Conservation (phyloP, 2,113 vertebrate genomes). For the cattle (Bos taurus) region ARS-UCD2.0 NC_037334.1:6000001-6000500, state of each 20-base stretch:
- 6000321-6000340: not conserved
- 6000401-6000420: not conserved
- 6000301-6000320: not conserved
- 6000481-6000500: not conserved
- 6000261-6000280: not conserved
- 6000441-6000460: not conserved
- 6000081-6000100: not conserved
- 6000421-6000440: not conserved
- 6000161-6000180: not conserved
- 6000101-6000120: not conserved
- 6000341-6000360: not conserved
- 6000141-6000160: not conserved
- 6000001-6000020: not conserved
- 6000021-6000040: not conserved
- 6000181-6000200: not conserved
- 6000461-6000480: not conserved
- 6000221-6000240: not conserved
- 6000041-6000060: not conserved
- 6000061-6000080: not conserved
- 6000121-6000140: not conserved
- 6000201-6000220: not conserved
- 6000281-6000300: not conserved
- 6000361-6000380: not conserved
- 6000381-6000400: not conserved
- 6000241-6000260: not conserved